Conservation (phyloP, 2,888 invertebrate genomes). For the Athalia cordata region DNA sequence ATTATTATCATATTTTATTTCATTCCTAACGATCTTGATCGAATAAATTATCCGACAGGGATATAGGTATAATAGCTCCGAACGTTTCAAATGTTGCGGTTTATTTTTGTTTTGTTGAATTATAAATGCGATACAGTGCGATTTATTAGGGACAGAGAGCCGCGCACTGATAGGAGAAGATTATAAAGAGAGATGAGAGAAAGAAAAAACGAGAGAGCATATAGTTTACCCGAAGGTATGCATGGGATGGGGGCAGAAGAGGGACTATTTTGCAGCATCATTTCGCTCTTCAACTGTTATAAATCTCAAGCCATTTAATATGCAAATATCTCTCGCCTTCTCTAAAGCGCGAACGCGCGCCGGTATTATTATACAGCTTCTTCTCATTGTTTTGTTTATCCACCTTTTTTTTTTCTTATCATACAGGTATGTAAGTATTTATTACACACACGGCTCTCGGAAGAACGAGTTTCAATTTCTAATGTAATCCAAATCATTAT, state of each 20-base stretch:
- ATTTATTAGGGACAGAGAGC: conserved; percentile 37
- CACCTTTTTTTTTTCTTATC: background rate
- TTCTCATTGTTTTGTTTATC: conserved; percentile 36
- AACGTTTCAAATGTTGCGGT: background rate
- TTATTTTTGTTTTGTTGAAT: background rate
- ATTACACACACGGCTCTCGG: background rate
- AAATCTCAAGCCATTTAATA: conserved; percentile 73
- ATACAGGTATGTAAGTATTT: background rate
- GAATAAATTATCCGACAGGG: background rate
- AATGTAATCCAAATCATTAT: conserved; percentile 47
- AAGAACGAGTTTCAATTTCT: conserved; percentile 46
- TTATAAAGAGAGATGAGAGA: too few species aligned
- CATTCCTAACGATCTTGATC: background rate
- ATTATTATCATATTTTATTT: background rate
- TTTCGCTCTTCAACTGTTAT: conserved; percentile 62
- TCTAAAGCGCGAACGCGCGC: conserved; percentile 35
- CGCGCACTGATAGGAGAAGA: too few species aligned
- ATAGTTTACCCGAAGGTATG: too few species aligned
- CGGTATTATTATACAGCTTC: conserved; percentile 39
- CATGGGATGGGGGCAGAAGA: too few species aligned
- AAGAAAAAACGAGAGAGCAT: too few species aligned
- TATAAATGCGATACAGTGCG: too few species aligned
- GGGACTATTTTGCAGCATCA: conserved; percentile 7
- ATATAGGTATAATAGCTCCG: background rate
- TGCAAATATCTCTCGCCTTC: conserved; percentile 66